Evolutionary conservation across 2,113 vertebrate genomes (phyloP).

Genomic region (Larimichthys crocea): DNA sequence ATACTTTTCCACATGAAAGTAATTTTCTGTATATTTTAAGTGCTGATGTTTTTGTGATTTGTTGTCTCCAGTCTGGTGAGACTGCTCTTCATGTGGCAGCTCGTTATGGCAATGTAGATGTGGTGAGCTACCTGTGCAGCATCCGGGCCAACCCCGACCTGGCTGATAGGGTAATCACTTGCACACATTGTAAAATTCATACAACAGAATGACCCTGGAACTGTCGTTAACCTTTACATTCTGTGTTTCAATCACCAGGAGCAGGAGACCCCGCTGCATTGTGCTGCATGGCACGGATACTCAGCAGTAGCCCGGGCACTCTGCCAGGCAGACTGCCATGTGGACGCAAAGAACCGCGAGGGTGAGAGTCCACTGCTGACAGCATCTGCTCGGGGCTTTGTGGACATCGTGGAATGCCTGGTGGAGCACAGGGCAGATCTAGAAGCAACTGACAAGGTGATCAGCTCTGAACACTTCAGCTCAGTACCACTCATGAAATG

Average conservation of each 20-base stretch:
- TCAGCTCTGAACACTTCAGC: background rate
- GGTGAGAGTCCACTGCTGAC: slow-evolving; percentile 94
- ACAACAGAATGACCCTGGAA: accelerated
- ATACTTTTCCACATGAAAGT: background rate
- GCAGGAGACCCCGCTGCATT: slow-evolving; percentile 95
- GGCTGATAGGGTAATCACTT: slow-evolving; percentile 89
- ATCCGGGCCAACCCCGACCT: slow-evolving; percentile 92
- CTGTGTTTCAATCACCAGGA: slow-evolving; percentile 81
- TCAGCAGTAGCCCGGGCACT: slow-evolving; percentile 90
- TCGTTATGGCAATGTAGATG: slow-evolving; percentile 95
- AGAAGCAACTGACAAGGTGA: slow-evolving; percentile 92
- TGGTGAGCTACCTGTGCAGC: slow-evolving; percentile 94
- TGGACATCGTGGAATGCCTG: slow-evolving; percentile 95
- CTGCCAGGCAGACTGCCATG: slow-evolving; percentile 89
- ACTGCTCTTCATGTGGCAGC: slow-evolving; percentile 96
- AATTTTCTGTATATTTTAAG: too few relatives aligned
- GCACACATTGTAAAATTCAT: too few relatives aligned
- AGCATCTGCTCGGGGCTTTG: slow-evolving; percentile 93
- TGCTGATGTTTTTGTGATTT: background rate
- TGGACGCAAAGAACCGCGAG: slow-evolving; percentile 92
- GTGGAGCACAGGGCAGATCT: slow-evolving; percentile 90
- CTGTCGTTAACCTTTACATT: too few relatives aligned
- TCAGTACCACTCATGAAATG: background rate
- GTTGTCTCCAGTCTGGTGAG: slow-evolving; percentile 89
- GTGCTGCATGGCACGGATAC: slow-evolving; percentile 97